Percentiles rank a stretch among this genome's conserved stretches.
These are phyloP conservation scores for Bostrychus sinensis DNA, from an alignment of 2,113 vertebrate species.

Conservation along the genomic window DNA sequence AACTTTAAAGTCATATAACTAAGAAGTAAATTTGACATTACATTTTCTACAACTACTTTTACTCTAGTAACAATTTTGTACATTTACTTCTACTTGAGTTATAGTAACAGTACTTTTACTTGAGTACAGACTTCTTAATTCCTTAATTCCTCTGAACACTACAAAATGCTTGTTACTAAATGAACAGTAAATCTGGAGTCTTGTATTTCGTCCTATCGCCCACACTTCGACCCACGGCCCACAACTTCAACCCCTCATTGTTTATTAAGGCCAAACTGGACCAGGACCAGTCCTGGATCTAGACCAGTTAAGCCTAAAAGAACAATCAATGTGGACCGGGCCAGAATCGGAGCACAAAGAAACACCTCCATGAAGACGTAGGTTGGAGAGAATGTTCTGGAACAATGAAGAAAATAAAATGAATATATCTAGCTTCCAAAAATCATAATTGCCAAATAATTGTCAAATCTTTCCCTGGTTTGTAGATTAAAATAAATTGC, in stretches of 20 bases:
- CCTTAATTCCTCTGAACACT: no score
- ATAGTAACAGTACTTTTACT: no score
- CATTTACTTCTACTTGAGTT: no score
- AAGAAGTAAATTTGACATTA: no score
- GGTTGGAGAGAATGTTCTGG: background rate
- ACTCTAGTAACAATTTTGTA: no score
- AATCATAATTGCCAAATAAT: background rate
- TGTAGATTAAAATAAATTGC: no score
- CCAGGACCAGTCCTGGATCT: background rate
- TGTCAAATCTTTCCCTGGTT: background rate
- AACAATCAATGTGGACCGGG: background rate
- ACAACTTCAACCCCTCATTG: background rate
- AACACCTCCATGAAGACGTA: slow-evolving; percentile 1
- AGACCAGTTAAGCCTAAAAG: background rate
- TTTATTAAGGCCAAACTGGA: background rate
- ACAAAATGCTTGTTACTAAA: no score
- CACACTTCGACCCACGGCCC: background rate
- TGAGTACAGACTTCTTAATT: no score
- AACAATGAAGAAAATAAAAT: slow-evolving; percentile 1
- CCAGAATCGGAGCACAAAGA: background rate
- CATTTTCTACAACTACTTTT: no score
- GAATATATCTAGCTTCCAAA: background rate
- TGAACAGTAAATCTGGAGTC: no score
- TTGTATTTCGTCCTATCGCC: background rate
- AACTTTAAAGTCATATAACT: no score